Base-by-base conservation (phyloP, 2,888 invertebrate species). In the Metellina segmentata region DNA sequence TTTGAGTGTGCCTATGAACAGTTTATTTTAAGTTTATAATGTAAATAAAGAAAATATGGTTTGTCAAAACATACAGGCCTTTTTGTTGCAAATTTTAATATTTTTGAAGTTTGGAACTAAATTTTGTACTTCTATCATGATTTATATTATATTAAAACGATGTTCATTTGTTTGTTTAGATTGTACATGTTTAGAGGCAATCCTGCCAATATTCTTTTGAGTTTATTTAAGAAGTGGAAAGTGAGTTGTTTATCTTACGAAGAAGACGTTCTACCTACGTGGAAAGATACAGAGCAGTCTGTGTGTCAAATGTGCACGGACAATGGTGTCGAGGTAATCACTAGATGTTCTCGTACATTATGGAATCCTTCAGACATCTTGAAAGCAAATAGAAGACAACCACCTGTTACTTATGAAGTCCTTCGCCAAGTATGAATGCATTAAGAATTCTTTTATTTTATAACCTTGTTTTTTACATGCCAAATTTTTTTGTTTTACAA, bases 371-470 rank as follows among this genome's bases (percentile, higher is more conserved):
- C 96, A 53, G 95, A 95, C 69, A 96, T 97, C 9, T 96, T 97
- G 74, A 95, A 96, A 53, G 96, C 96, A 8, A 97, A 97, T 94
- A 97, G 97, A 0, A 97, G 97, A 7, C 96, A 96, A 20, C 96
- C 97, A 1, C 97, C 97, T 16, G 95, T 97, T 11, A 97, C 97
- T 0, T 97, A 96, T 94, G 96, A 96, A 94, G 96, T 97, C 96
- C 97, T 97, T 94, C 83, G 83, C 61, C 92, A 90, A 7, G 92
- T 90, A 69, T 78, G 70, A 34, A 34, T 34, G 34, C 34, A 34
- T 34, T 4, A 34, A 69, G 11, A 20, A 19, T 74, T 16, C 20
- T 6, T 11, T 8, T 74, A 7, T 20, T 20, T 34, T 2, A 2
- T 34, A 34, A 1, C 34, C 34, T 34, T 2, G 34, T 2, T 34